Evolutionary conservation across 1,140 invertebrate genomes (phyloP).

Genomic region (Achatina immaculata): DNA sequence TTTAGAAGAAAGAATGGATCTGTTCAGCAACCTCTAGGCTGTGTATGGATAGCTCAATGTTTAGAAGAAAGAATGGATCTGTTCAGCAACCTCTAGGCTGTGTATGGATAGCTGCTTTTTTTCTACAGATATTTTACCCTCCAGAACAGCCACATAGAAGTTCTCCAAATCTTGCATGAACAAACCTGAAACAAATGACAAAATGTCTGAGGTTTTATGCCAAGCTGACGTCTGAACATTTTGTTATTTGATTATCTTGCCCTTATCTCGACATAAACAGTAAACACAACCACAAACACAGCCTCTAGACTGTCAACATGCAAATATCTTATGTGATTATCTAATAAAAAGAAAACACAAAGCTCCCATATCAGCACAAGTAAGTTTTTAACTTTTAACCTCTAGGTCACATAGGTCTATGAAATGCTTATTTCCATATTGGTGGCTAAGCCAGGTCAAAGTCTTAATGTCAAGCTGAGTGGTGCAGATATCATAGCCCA

Average conservation of each 20-base stretch:
- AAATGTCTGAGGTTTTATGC: no score
- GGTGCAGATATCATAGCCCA: no score
- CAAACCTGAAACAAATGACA: slow-evolving; percentile 17
- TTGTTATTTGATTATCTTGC: no score
- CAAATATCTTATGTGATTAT: background rate
- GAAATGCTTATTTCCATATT: no score
- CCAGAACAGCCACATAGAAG: background rate
- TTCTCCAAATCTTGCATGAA: slow-evolving; percentile 28
- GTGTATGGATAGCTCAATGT: no score
- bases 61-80: slow-evolving; percentile 29
- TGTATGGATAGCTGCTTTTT: background rate
- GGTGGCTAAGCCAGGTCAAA: no score
- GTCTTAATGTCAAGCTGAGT: no score
- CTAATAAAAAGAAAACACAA: background rate
- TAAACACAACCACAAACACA: background rate
- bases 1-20: no score
- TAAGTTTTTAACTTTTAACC: background rate
- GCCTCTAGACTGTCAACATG: background rate
- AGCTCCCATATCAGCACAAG: background rate
- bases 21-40: no score
- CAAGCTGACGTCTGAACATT: no score
- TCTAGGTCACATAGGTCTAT: no score
- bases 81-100: slow-evolving; percentile 22
- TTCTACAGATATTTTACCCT: slow-evolving; percentile 8
- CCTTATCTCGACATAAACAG: background rate